phyloP scores from a whole-genome alignment of 23 tunicate species.

The Styela clava region DNA sequence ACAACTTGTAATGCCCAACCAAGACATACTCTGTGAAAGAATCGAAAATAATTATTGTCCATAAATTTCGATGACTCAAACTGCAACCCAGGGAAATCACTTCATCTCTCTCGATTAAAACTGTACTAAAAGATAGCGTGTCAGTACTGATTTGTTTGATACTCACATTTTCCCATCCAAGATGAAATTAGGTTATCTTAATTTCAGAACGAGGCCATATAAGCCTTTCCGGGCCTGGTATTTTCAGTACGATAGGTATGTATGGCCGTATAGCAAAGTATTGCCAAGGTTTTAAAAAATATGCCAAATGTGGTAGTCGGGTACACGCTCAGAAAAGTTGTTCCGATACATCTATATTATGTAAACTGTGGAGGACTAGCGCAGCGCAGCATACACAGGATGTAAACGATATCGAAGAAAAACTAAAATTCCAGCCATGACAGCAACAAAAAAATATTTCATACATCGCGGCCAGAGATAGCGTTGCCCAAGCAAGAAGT shows the following conservation, averaged over 20 bases:
- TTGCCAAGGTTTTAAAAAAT: background rate
- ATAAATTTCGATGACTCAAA: background rate
- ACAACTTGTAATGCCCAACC: background rate
- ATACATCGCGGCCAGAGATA: background rate
- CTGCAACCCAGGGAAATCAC: background rate
- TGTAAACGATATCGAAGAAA: background rate
- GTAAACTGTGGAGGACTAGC: background rate
- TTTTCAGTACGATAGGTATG: background rate
- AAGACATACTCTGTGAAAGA: background rate
- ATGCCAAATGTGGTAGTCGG: constrained; percentile 1
- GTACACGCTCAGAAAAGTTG: background rate
- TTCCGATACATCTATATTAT: background rate
- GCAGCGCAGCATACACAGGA: background rate
- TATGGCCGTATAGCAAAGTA: background rate
- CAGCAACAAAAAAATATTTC: background rate
- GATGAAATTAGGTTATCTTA: background rate
- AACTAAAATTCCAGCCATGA: background rate
- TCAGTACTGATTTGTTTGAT: background rate
- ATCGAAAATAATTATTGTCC: background rate
- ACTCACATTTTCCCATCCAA: background rate
- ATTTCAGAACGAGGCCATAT: background rate
- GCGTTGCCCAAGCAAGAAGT: background rate
- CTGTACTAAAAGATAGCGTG: background rate
- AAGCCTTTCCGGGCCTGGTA: background rate
- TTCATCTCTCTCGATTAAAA: background rate